phyloP scores from a whole-genome alignment of 2,888 invertebrate species.

The Labia minor region DNA sequence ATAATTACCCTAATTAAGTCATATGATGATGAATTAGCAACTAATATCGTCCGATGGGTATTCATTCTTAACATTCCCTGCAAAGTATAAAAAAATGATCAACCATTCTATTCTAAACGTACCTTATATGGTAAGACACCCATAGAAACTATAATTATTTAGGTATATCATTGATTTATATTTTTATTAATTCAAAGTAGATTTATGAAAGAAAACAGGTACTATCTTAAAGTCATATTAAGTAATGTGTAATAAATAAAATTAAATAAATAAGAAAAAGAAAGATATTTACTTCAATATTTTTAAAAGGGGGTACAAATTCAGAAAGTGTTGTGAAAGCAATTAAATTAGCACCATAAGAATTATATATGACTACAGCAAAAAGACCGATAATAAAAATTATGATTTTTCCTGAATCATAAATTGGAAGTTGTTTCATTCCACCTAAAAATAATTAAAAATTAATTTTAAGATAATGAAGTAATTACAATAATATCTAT shows the following conservation, averaged over 20 bases:
- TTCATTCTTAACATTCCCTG: neutral
- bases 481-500: neutral
- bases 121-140: no score
- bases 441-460: neutral
- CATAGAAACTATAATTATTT: no score
- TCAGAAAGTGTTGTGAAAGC: neutral
- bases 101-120: no score
- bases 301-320: neutral
- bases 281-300: neutral
- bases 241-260: no score
- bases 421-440: neutral
- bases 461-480: neutral
- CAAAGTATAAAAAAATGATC: neutral
- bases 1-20: neutral
- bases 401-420: neutral
- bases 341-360: neutral
- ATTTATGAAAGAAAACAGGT: no score
- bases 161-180: no score
- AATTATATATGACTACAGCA: neutral
- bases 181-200: no score
- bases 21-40: neutral
- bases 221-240: no score
- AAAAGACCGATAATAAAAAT: neutral
- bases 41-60: neutral
- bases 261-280: neutral